These are phyloP conservation scores for Pachypsylla venusta DNA, from an alignment of 1,140 invertebrate species.

Conservation along the genomic window DNA sequence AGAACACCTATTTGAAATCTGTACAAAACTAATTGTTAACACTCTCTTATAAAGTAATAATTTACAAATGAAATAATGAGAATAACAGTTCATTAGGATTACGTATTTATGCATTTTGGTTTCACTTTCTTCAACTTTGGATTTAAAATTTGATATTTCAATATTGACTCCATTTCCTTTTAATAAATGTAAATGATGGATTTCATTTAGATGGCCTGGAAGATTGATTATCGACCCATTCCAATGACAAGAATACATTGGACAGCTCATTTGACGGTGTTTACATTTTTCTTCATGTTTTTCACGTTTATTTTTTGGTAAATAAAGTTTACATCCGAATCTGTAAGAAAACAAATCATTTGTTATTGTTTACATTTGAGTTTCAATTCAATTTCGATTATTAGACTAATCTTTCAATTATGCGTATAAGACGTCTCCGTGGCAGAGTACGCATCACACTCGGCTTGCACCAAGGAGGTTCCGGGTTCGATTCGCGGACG, in stretches of 20 bases:
- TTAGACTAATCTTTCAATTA: too few species aligned
- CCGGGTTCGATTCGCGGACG: too few species aligned
- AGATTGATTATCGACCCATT: conserved; percentile 7
- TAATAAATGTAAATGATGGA: conserved; percentile 11
- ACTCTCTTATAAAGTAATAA: conserved; percentile 12
- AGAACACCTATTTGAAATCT: conserved; percentile 8
- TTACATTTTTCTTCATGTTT: conserved; percentile 12
- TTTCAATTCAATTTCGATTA: too few species aligned
- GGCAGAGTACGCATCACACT: too few species aligned
- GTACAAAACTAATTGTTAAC: conserved; percentile 12
- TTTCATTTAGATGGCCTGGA: conserved; percentile 10
- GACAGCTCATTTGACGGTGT: not conserved
- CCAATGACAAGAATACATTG: conserved; percentile 12
- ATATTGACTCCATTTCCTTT: conserved; percentile 15
- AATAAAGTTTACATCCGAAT: conserved; percentile 5
- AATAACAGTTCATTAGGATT: conserved; percentile 14
- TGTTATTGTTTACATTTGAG: too few species aligned
- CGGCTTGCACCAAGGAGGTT: too few species aligned
- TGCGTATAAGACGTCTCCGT: too few species aligned
- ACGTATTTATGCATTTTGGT: conserved; percentile 13
- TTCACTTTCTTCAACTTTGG: conserved; percentile 15
- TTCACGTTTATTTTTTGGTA: not conserved
- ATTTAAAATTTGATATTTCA: conserved; percentile 14
- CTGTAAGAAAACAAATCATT: too few species aligned
- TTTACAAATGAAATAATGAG: conserved; percentile 16